Percentiles rank a stretch among this genome's conserved stretches.
Conservation (phyloP, 2,113 vertebrate species). For the Morone saxatilis region DNA sequence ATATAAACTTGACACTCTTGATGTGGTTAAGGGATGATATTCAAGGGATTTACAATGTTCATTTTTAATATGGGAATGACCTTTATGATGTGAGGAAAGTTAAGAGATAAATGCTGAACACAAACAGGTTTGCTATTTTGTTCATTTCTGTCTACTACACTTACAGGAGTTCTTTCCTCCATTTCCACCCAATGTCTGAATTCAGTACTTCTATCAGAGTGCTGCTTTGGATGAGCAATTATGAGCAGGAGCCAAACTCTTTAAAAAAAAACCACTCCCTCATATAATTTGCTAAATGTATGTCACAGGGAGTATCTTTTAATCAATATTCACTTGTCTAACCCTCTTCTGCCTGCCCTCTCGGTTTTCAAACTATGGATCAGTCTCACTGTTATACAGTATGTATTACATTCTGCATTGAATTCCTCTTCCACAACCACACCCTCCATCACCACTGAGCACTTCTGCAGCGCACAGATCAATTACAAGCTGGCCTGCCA, state of each 20-base stretch:
- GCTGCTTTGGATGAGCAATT: constrained; percentile 17
- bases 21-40: constrained; percentile 25
- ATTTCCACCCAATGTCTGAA: constrained; percentile 9
- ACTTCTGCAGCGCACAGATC: constrained; percentile 74
- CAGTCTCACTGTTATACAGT: constrained; percentile 61
- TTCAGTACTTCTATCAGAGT: background rate
- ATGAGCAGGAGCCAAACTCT: constrained; percentile 32
- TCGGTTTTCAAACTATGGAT: constrained; percentile 74
- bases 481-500: constrained; percentile 77
- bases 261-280: background rate
- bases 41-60: constrained; percentile 9
- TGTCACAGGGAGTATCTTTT: constrained; percentile 57
- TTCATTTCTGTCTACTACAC: background rate
- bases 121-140: constrained; percentile 11
- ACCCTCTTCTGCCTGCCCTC: constrained; percentile 52
- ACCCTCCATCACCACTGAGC: constrained; percentile 68
- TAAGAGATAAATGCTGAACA: background rate
- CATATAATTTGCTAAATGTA: constrained; percentile 50
- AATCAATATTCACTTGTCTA: constrained; percentile 77
- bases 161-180: background rate
- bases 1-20: background rate
- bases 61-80: background rate
- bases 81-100: constrained; percentile 23
- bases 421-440: constrained; percentile 70
- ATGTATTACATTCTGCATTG: constrained; percentile 77